phyloP scores from a whole-genome alignment of 2,797 vertebrate genomes.

The Periophthalmus magnuspinnatus region DNA sequence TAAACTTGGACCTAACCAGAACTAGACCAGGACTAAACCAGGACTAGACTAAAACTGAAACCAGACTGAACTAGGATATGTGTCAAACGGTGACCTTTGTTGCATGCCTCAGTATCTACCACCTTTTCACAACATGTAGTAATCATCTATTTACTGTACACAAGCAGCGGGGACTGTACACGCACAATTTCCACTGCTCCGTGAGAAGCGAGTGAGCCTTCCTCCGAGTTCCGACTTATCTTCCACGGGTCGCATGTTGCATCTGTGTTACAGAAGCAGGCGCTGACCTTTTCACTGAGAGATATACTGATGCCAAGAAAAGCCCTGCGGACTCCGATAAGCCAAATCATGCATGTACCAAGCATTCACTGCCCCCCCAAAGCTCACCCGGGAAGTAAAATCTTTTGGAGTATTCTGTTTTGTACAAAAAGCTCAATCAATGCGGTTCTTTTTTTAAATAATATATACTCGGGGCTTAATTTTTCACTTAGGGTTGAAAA shows the following conservation, averaged over 20 bases:
- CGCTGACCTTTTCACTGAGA: constrained; percentile 39
- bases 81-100: constrained; percentile 11
- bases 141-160: not conserved
- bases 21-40: no score
- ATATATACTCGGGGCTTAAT: constrained; percentile 27
- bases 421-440: constrained; percentile 11
- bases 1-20: no score
- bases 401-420: constrained; percentile 19
- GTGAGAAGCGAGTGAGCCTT: constrained; percentile 19
- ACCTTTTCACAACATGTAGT: constrained; percentile 32
- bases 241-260: constrained; percentile 36
- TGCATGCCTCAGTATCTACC: constrained; percentile 18
- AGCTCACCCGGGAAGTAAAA: constrained; percentile 24
- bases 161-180: not conserved
- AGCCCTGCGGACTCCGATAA: constrained; percentile 12
- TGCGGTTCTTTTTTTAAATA: constrained; percentile 21
- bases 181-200: constrained; percentile 6
- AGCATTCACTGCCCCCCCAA: constrained; percentile 18
- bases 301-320: constrained; percentile 28
- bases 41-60: no score
- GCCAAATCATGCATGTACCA: constrained; percentile 27
- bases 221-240: constrained; percentile 20
- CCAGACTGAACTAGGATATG: no score
- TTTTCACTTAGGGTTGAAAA: constrained; percentile 46
- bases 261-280: constrained; percentile 31